Conservation (phyloP, 2,888 invertebrate species). For the Siphlonurus alternatus region DNA sequence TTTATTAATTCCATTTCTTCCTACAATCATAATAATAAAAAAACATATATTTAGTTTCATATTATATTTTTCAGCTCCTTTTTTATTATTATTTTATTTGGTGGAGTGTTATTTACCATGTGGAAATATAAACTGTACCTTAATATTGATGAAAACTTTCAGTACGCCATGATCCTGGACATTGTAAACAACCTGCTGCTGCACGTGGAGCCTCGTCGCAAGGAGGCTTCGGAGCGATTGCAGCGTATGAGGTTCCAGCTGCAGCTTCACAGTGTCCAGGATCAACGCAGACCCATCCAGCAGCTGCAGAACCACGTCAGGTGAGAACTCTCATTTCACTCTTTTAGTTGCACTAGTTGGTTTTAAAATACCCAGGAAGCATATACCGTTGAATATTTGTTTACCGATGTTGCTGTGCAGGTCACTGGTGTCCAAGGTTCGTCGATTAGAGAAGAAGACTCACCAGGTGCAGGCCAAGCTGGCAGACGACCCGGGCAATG, state of each 20-base stretch:
- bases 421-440: constrained; percentile 54
- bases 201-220: constrained; percentile 89
- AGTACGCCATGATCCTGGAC: constrained; percentile 94
- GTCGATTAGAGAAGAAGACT: constrained; percentile 76
- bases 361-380: no score
- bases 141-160: no score
- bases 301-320: constrained; percentile 64
- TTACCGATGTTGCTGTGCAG: no score
- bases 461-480: constrained; percentile 70
- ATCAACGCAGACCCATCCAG: constrained; percentile 82
- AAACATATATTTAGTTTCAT: no score
- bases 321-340: constrained; percentile 18
- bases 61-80: no score
- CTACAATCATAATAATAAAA: no score
- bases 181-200: constrained; percentile 93
- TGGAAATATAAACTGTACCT: no score
- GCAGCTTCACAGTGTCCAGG: constrained; percentile 78
- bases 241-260: constrained; percentile 89
- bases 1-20: no score
- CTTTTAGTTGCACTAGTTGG: no score
- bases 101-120: no score
- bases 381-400: no score
- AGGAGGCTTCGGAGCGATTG: constrained; percentile 73
- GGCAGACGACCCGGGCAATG: constrained; percentile 37
- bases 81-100: no score